Conservation (phyloP, 2,113 vertebrate species). For the Picathartes gymnocephalus region DNA sequence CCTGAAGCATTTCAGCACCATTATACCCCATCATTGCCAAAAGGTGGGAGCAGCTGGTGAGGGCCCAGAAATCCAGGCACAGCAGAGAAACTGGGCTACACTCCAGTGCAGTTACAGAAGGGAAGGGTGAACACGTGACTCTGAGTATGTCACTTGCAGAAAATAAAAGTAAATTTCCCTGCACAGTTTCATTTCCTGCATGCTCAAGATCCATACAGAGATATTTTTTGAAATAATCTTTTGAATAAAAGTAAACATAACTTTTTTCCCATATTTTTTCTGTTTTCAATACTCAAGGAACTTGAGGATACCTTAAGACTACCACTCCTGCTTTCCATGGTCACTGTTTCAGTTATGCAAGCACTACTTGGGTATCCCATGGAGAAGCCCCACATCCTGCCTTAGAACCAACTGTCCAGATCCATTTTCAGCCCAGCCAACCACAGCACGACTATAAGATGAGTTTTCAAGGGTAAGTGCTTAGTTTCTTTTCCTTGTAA, state of each 20-base stretch:
- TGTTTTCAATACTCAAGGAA: not conserved
- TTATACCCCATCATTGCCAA: not conserved
- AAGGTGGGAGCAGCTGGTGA: not conserved
- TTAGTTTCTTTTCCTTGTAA: not conserved
- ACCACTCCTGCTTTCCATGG: not conserved
- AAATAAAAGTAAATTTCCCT: not conserved
- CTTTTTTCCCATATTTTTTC: not conserved
- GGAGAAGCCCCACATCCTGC: not conserved
- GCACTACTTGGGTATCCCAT: not conserved
- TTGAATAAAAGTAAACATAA: not conserved
- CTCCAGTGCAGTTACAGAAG: not conserved
- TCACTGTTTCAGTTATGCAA: not conserved
- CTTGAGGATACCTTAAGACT: not conserved
- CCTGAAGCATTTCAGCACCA: not conserved
- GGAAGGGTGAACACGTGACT: accelerated
- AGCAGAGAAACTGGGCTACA: not conserved
- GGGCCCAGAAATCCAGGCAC: not conserved
- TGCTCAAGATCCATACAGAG: not conserved
- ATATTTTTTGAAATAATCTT: not conserved
- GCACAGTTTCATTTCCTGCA: not conserved
- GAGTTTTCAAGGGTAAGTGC: not conserved
- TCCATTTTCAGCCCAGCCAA: not conserved
- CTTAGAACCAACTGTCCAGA: not conserved
- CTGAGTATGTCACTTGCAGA: not conserved
- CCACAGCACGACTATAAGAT: not conserved